Evolutionary conservation across 2,888 invertebrate genomes (phyloP).

Genomic region (Leptopterna dolabrata): DNA sequence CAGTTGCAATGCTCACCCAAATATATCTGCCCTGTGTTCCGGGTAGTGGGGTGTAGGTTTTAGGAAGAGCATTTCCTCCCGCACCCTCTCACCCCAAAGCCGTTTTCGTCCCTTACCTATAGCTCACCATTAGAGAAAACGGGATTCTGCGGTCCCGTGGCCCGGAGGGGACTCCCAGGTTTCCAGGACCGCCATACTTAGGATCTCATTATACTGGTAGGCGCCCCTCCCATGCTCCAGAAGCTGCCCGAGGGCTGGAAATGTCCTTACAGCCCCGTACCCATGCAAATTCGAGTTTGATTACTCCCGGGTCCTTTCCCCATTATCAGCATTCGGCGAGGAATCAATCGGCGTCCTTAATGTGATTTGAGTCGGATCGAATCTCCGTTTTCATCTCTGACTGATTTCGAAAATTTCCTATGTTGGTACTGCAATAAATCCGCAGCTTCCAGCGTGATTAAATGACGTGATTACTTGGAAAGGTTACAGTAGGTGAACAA

Average conservation of each 20-base stretch:
- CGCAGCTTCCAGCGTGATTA: background rate
- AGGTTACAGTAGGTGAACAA: background rate
- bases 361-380: background rate
- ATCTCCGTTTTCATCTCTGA: background rate
- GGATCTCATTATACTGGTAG: slow-evolving; percentile 48
- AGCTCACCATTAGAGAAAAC: slow-evolving; percentile 37
- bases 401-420: background rate
- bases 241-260: slow-evolving; percentile 10
- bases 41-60: background rate
- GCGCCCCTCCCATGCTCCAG: background rate
- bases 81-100: background rate
- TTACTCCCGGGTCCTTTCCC: slow-evolving; percentile 8
- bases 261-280: background rate
- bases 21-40: slow-evolving; percentile 29
- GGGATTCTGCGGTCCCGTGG: slow-evolving; percentile 28
- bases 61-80: background rate
- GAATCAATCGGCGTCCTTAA: slow-evolving; percentile 30
- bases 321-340: slow-evolving; percentile 14
- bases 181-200: slow-evolving; percentile 27
- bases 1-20: slow-evolving; percentile 16
- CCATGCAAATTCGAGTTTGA: slow-evolving; percentile 48
- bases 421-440: background rate
- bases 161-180: slow-evolving; percentile 18
- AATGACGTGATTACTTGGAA: background rate
- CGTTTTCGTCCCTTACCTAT: slow-evolving; percentile 24